Evolutionary conservation across 1,140 invertebrate species (phyloP).

Genomic region (Halictus rubicundus): DNA sequence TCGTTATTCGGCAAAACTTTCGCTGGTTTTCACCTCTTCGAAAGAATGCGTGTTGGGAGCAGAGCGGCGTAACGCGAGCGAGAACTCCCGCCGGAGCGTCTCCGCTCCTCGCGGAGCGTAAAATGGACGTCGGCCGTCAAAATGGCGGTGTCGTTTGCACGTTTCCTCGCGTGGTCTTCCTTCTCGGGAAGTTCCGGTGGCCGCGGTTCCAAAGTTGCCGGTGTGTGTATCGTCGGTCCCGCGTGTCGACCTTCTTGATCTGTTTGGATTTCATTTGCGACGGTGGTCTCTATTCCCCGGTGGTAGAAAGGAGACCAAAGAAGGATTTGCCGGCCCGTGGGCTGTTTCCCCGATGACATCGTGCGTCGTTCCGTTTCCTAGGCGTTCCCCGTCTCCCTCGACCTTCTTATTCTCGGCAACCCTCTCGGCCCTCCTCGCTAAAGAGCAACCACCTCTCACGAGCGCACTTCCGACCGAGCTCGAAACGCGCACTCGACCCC

Average conservation of each 20-base stretch:
- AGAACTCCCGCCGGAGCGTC: too few species aligned
- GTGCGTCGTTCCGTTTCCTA: conserved; percentile 33
- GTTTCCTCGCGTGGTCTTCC: conserved; percentile 16
- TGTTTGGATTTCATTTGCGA: conserved; percentile 41
- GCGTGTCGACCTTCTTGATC: conserved; percentile 28
- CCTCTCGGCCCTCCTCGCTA: conserved; percentile 29
- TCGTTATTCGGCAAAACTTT: background rate
- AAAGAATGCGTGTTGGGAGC: too few species aligned
- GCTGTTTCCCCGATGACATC: conserved; percentile 30
- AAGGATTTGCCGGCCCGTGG: conserved; percentile 21
- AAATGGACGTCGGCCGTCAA: background rate
- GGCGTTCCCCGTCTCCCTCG: background rate
- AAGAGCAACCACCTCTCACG: conserved; percentile 55
- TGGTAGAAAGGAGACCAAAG: too few species aligned
- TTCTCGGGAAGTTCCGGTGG: conserved; percentile 1
- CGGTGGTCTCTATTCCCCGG: background rate
- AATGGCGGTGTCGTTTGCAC: background rate
- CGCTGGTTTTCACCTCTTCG: too few species aligned
- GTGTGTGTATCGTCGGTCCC: conserved; percentile 5
- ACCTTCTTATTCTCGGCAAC: conserved; percentile 36
- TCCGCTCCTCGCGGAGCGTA: background rate
- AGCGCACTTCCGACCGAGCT: conserved; percentile 47
- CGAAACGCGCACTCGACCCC: conserved; percentile 60
- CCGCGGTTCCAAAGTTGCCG: background rate
- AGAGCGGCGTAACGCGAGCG: too few species aligned